Evolutionary conservation across 2,113 vertebrate genomes (phyloP).

Genomic region (Clarias gariepinus): DNA sequence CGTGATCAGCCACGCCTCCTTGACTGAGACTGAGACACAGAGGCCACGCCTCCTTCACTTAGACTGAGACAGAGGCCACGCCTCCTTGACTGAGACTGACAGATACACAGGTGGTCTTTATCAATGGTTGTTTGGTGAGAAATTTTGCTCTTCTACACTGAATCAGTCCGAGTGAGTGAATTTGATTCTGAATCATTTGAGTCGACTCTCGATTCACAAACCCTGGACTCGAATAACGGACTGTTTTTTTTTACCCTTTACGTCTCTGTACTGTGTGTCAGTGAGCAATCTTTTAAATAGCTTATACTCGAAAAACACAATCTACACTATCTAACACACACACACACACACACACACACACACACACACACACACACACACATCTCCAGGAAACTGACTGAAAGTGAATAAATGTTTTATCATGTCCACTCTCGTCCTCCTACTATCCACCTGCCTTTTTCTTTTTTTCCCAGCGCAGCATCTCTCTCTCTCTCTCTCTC

Average conservation of each 20-base stretch:
- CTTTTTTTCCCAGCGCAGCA: not conserved
- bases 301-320: not conserved
- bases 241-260: not conserved
- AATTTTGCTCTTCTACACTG: not conserved
- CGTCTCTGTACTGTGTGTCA: not conserved
- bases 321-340: not conserved
- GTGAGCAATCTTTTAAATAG: not conserved
- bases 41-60: not conserved
- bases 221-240: not conserved
- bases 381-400: not conserved
- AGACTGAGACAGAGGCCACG: too few relatives aligned
- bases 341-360: constrained; percentile 10
- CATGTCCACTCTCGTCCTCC: not conserved
- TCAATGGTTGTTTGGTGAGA: not conserved
- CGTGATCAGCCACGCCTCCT: too few relatives aligned
- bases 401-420: constrained; percentile 39
- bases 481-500: constrained; percentile 27
- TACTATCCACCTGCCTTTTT: not conserved
- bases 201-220: not conserved
- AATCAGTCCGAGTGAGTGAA: not conserved
- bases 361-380: constrained; percentile 23
- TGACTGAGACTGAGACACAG: not conserved
- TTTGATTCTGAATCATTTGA: not conserved
- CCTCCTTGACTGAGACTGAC: too few relatives aligned
- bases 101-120: not conserved